A percentile compares a stretch with the other conserved stretches of the same genome.
phyloP scores from a whole-genome alignment of 2,113 vertebrate genomes.

The Notarius quadriscutis region DNA sequence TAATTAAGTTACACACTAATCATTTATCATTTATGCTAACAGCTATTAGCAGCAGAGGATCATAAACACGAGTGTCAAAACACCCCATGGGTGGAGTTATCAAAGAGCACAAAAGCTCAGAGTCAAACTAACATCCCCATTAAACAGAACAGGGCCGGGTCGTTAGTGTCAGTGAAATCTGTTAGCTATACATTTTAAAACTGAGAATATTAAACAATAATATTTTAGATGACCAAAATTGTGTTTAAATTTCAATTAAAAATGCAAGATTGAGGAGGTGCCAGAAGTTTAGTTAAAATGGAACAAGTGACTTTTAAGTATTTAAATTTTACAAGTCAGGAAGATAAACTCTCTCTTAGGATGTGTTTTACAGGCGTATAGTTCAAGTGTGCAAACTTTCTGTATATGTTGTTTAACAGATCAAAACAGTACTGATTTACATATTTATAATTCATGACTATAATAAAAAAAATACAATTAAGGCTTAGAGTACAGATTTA shows the following conservation, averaged over 20 bases:
- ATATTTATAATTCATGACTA: background rate
- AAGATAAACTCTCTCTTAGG: background rate
- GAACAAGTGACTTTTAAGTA: background rate
- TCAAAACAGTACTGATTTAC: background rate
- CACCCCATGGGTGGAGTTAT: background rate
- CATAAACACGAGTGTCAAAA: constrained; percentile 12
- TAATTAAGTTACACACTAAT: constrained; percentile 15
- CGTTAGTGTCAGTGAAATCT: background rate
- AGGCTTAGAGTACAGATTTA: background rate
- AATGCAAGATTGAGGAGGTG: background rate
- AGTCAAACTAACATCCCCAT: background rate
- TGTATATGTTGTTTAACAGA: background rate
- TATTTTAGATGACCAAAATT: background rate
- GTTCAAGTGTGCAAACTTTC: background rate
- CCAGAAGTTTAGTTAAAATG: background rate
- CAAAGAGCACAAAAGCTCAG: background rate
- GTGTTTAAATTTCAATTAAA: background rate
- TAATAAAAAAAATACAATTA: no score
- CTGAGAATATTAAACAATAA: background rate
- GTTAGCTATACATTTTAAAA: no score
- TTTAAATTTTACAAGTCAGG: background rate
- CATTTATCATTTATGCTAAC: constrained; percentile 8
- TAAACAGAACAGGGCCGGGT: background rate
- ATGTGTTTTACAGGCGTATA: background rate
- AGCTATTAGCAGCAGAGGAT: constrained; percentile 3